Base-by-base conservation (phyloP, 2,888 invertebrate species). In the Callinectes sapidus region DNA sequence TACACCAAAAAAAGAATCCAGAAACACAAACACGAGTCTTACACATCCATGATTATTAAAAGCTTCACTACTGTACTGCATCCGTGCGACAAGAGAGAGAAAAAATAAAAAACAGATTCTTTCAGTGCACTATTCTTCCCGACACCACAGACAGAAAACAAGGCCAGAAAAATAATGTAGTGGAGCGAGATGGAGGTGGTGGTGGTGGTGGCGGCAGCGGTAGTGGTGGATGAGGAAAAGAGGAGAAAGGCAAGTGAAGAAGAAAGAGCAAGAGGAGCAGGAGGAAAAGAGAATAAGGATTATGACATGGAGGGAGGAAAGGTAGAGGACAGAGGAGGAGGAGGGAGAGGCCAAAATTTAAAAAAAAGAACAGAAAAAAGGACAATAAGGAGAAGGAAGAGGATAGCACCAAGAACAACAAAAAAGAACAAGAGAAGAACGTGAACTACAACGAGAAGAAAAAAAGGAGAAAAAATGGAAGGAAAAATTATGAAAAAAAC, bases 141-240 rank as follows among this genome's bases (percentile, higher is more conserved):
- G 23, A 2, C 71, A 10, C 71, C 71, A 6, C 71, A 71, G 71
- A 71, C 28, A 71, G 71, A 71, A n/a, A 23, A 71, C 71, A 71
- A 71, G 61, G 61, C 61, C 18, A 23, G 71, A 71, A 28, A 71
- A 71, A 71, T 71, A 71, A 71, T 71, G 71, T 71, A 71, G 71
- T 71, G 23, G 66, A 23, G 28, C 23, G 10, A 71, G 66, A 23
- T 23, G 23, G 66, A 18, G 66, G 66, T 6, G 23, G 66, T 18
- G 28, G n/a, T 23, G 23, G 71, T 23, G 71, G 71, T 10, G 71
- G 71, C 3, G 28, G 71, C 3, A 28, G 28, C 3, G 23, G 28
- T 23, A 8, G 28, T n/a, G 71, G 71, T n/a, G 28, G 71, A 71
- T 2, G 71, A 71, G 28, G 71, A 10, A 61, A 23, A 23, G 5